A percentile compares a stretch with the other conserved stretches of the same genome.
Conservation (phyloP, 2,888 invertebrate species). For the Oscheius sp. region DNA sequence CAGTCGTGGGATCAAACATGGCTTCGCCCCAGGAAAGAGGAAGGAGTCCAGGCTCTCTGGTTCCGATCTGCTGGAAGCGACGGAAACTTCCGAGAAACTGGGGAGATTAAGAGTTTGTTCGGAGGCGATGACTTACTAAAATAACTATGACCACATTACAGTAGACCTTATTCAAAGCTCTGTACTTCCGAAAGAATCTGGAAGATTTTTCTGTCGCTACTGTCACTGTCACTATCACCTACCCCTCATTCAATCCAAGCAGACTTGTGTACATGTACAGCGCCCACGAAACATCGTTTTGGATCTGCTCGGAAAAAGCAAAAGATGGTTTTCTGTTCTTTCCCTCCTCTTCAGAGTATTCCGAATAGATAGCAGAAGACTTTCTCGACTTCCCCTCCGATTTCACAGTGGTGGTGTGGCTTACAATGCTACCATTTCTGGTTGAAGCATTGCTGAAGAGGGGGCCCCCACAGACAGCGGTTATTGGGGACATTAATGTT, state of each 20-base stretch:
- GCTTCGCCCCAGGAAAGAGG: constrained; percentile 15
- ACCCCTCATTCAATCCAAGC: constrained; percentile 51
- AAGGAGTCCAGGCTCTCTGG: neutral
- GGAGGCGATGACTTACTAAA: constrained; percentile 31
- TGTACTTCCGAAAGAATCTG: constrained; percentile 34
- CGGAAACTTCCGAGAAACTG: constrained; percentile 48
- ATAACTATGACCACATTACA: constrained; percentile 40
- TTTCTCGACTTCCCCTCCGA: no score
- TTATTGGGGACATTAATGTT: no score
- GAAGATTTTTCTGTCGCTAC: neutral
- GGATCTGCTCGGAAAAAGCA: constrained; percentile 40
- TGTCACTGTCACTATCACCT: neutral
- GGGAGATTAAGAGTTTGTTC: neutral
- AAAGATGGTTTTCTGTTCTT: neutral
- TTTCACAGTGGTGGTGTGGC: neutral
- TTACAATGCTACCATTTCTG: neutral
- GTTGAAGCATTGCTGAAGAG: neutral
- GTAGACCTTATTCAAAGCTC: constrained; percentile 42
- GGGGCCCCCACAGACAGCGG: no score
- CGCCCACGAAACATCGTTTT: constrained; percentile 48
- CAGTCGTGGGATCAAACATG: constrained; percentile 52
- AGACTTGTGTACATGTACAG: constrained; percentile 52
- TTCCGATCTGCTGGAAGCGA: constrained; percentile 48
- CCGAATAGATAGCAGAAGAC: no score
- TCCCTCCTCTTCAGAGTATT: neutral